A percentile compares a stretch with the other conserved stretches of the same genome.
Conservation (phyloP, 2,888 invertebrate species). For the Sarcophaga variegata region DNA sequence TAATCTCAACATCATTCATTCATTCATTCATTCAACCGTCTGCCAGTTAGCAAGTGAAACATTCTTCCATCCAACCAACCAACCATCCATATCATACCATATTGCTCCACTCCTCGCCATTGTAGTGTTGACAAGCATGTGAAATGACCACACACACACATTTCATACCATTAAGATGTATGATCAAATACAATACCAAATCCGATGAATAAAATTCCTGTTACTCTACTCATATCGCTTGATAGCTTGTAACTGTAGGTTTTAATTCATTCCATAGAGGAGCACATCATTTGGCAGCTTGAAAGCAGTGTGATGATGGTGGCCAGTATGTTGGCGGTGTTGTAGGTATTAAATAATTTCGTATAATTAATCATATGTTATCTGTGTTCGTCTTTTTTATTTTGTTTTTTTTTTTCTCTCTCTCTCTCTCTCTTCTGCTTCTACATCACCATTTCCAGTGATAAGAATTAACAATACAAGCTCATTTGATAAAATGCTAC, state of each 20-base stretch:
- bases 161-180: constrained; percentile 33
- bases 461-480: constrained; percentile 54
- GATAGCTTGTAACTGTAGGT: constrained; percentile 49
- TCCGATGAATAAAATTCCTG: constrained; percentile 2
- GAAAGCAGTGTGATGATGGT: background rate
- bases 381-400: constrained; percentile 42
- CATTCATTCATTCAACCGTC: background rate
- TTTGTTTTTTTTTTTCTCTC: constrained; percentile 6
- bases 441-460: constrained; percentile 43
- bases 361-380: constrained; percentile 68
- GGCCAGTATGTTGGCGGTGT: constrained; percentile 18
- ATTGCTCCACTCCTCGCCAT: constrained; percentile 13
- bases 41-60: constrained; percentile 8
- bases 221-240: background rate
- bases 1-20: constrained; percentile 60
- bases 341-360: constrained; percentile 66
- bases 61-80: constrained; percentile 19
- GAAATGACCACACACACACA: constrained; percentile 62
- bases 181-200: background rate
- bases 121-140: constrained; percentile 64
- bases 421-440: background rate
- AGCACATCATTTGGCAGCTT: constrained; percentile 1
- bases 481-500: constrained; percentile 25
- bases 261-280: constrained; percentile 15
- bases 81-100: constrained; percentile 26